These are phyloP conservation scores for Priocnemis perturbator DNA, from an alignment of 2,888 invertebrate species.

Conservation along the genomic window DNA sequence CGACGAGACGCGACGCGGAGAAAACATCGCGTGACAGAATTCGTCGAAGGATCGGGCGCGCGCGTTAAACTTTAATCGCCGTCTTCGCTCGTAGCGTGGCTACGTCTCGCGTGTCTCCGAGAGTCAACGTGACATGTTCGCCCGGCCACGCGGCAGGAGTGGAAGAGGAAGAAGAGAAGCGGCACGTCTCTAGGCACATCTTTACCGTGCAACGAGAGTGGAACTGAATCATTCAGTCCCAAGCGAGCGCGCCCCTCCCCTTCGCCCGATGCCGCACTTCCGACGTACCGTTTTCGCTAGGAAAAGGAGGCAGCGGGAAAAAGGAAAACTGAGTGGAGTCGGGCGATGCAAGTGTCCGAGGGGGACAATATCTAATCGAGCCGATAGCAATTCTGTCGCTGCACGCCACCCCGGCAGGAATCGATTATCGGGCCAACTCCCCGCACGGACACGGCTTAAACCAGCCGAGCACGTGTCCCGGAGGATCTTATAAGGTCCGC, in stretches of 20 bases:
- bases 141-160: conserved; percentile 17
- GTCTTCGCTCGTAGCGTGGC: conserved; percentile 32
- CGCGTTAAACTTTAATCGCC: conserved; percentile 59
- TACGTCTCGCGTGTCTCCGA: conserved; percentile 8
- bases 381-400: conserved; percentile 38
- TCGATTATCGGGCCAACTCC: conserved; percentile 40
- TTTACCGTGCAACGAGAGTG: conserved; percentile 16
- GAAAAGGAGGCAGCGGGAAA: conserved; percentile 32
- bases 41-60: conserved; percentile 34
- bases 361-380: conserved; percentile 43
- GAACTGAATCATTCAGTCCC: conserved; percentile 38
- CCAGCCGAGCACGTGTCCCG: conserved; percentile 22
- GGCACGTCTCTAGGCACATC: conserved; percentile 34
- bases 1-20: no score
- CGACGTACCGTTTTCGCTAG: not conserved
- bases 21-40: no score
- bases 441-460: conserved; percentile 21
- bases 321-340: no score
- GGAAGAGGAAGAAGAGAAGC: no score
- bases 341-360: no score
- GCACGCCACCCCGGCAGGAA: conserved; percentile 23
- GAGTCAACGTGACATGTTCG: conserved; percentile 32
- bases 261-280: conserved; percentile 10
- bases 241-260: conserved; percentile 13
- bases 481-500: conserved; percentile 5